Evolutionary conservation across 2,888 invertebrate species (phyloP), one percentile per base, ranked within the genome.

Genomic region (Eledona agricola): DNA sequence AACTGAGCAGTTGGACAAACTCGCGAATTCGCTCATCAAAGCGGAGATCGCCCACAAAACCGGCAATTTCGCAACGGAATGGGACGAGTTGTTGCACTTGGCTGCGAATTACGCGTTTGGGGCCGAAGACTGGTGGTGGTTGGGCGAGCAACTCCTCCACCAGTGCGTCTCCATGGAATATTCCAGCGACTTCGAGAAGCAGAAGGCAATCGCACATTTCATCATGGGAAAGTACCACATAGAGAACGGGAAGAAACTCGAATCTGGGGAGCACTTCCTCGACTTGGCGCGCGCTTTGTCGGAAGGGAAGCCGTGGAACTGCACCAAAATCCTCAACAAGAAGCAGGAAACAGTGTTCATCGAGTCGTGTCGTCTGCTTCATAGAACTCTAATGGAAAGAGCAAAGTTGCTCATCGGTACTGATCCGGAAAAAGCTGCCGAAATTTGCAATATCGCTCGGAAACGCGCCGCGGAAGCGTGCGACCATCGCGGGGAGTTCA

Each of bases 141-240:
- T 84, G 5, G 81, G 82, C 0, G 81, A 83, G 59, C 81, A 83
- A 63, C 72, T 83, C 34, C 77, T 78, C 50, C 63, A 80, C 3
- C 77, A 79, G 1, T 59, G 78, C 1, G 75, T 80, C 1, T 76
- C 78, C 1, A 76, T 77, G 42, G 69, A 74, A 37, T 79, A 75
- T 55, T 52, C 78, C 29, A 81, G 79, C 1, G 80, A 80, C 1
- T 38, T 45, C 10, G 5, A 31, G 4, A 75, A 79, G 23, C 77
- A 77, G 52, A 79, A 81, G 58, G 79, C 78, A 1, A 72, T 78
- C 38, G 77, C 78, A 62, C 77, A 80, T 73, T 83, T 78, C 61
- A 74, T 79, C 55, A 81, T 79, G 54, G 81, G 79, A 0, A 79
- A 74, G 58, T 82, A 82, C 62, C 67, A 83, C 4, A 67, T 82